These are phyloP conservation scores for Lycaena phlaeas DNA, from an alignment of 2,888 invertebrate species.

Conservation along the genomic window DNA sequence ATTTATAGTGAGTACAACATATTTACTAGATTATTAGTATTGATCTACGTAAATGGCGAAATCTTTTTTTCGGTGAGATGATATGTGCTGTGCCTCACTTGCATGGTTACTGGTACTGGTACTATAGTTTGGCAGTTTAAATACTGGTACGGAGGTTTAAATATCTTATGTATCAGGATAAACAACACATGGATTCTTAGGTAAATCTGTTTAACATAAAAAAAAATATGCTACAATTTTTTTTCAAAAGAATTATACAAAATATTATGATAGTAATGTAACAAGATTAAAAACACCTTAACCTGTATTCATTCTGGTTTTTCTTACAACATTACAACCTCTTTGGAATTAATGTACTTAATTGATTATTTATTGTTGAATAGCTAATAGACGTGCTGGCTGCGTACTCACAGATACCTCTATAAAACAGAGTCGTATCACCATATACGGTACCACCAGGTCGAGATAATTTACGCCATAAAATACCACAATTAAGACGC, in stretches of 20 bases:
- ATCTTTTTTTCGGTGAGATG: no score
- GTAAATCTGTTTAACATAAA: no score
- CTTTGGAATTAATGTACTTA: constrained; percentile 2
- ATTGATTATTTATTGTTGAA: constrained; percentile 7
- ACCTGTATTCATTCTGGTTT: background rate
- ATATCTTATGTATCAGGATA: no score
- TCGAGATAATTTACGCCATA: constrained; percentile 5
- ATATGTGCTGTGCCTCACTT: no score
- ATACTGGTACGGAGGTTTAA: no score
- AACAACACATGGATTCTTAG: no score
- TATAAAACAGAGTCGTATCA: background rate
- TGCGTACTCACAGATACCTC: background rate
- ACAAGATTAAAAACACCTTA: background rate
- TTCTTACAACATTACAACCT: background rate
- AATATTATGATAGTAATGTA: background rate
- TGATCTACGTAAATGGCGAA: no score
- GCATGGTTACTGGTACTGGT: no score
- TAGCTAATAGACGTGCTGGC: background rate
- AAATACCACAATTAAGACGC: constrained; percentile 6
- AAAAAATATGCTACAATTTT: no score
- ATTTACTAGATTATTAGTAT: no score
- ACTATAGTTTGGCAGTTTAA: no score
- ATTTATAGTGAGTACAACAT: no score
- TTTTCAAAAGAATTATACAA: background rate
- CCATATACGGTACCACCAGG: background rate